These are phyloP conservation scores for Xenus cinereus DNA, from an alignment of 2,113 vertebrate genomes.

Conservation along the genomic window DNA sequence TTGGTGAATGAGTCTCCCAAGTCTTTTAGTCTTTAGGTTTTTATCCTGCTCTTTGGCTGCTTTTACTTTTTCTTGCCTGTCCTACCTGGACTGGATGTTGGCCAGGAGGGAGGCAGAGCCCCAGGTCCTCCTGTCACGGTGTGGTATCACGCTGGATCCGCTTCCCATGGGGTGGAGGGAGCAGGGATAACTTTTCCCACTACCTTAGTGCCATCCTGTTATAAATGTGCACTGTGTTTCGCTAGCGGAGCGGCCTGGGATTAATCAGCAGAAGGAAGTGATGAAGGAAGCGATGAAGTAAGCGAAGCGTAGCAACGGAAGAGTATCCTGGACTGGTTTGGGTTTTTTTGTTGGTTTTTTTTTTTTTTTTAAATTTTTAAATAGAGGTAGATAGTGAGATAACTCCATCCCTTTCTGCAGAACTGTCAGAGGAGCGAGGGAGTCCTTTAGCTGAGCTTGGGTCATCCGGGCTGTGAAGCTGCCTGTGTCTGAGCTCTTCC, in stretches of 20 bases:
- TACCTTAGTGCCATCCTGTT: background rate
- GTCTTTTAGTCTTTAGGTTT: background rate
- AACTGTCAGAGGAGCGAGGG: background rate
- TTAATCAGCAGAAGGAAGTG: background rate
- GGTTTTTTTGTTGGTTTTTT: no score
- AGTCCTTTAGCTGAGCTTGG: background rate
- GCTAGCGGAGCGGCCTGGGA: background rate
- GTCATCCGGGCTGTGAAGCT: background rate
- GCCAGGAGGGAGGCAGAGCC: background rate
- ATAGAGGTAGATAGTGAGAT: background rate
- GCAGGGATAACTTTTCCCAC: background rate
- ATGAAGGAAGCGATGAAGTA: background rate
- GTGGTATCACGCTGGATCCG: fast-evolving
- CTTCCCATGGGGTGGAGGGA: fast-evolving
- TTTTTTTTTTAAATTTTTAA: background rate
- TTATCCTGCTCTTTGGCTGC: background rate
- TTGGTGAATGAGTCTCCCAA: background rate
- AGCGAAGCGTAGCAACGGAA: background rate
- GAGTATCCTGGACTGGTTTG: background rate
- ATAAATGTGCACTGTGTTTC: background rate
- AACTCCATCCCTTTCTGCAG: background rate
- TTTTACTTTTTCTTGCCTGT: background rate
- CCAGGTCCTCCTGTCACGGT: background rate
- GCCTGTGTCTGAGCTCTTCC: background rate
- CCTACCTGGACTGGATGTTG: background rate